These are phyloP conservation scores for Amazona finschi DNA, from an alignment of 2,797 vertebrate genomes.

Conservation along the genomic window DNA sequence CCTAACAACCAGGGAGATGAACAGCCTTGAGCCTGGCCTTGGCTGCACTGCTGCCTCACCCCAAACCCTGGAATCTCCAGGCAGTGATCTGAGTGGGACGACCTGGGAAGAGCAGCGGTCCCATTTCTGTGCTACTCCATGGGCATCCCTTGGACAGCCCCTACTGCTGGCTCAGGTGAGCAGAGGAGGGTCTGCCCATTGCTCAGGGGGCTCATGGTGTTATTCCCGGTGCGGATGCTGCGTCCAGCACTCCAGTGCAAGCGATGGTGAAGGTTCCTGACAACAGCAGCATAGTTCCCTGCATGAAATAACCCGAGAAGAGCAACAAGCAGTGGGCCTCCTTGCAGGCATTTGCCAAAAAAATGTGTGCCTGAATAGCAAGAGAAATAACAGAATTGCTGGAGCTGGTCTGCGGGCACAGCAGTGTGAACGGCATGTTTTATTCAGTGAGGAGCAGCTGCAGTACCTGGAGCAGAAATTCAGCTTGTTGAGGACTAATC, in stretches of 20 bases:
- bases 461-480: slow-evolving; percentile 69
- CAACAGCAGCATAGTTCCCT: not conserved
- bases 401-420: slow-evolving; percentile 42
- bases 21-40: not conserved
- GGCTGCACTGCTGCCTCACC: not conserved
- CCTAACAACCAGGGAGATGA: not conserved
- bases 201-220: rapidly evolving
- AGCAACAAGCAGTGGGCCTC: not conserved
- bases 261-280: not conserved
- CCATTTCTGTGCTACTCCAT: not conserved
- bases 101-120: rapidly evolving
- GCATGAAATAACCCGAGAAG: not conserved
- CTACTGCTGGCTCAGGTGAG: rapidly evolving
- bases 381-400: slow-evolving; percentile 66
- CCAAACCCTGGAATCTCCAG: too few species aligned
- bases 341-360: slow-evolving; percentile 50
- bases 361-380: slow-evolving; percentile 39
- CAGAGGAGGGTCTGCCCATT: rapidly evolving
- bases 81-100: not conserved
- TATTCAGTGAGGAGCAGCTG: slow-evolving; percentile 73
- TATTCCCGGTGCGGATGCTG: rapidly evolving
- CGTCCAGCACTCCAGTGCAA: not conserved
- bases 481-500: slow-evolving; percentile 43
- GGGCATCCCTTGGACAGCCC: not conserved
- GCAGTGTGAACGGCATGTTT: slow-evolving; percentile 54